A percentile compares a stretch with the other conserved stretches of the same genome.
These are phyloP conservation scores for Corythaixoides concolor DNA, from an alignment of 2,113 vertebrate genomes.

Conservation along the genomic window DNA sequence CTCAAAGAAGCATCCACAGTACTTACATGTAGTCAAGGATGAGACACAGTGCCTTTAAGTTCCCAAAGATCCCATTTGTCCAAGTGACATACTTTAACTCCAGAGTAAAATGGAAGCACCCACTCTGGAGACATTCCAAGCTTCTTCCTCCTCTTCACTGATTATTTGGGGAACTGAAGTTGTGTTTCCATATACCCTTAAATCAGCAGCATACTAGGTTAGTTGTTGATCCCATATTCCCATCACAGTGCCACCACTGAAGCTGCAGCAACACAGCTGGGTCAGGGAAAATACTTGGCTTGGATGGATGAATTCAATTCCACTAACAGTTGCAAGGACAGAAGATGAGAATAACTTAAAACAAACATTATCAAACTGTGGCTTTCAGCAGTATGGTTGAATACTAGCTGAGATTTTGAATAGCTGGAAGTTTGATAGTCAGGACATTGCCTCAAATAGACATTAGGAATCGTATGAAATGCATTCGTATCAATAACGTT, in stretches of 20 bases:
- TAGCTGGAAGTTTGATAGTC: neutral
- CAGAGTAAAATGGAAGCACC: neutral
- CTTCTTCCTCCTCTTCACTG: neutral
- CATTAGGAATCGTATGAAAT: neutral
- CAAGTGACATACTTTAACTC: neutral
- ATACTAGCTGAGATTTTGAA: neutral
- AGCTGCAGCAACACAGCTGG: neutral
- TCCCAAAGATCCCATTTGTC: neutral
- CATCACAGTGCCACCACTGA: neutral
- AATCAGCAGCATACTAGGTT: neutral
- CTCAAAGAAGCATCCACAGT: neutral
- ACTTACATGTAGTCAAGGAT: neutral
- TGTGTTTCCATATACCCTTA: neutral
- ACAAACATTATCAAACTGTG: neutral
- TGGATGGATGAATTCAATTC: neutral
- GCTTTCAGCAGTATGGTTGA: neutral
- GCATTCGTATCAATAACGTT: neutral
- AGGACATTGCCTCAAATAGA: neutral
- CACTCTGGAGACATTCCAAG: neutral
- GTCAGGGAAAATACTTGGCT: neutral
- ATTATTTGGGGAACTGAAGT: neutral
- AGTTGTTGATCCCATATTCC: neutral
- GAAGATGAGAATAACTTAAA: neutral
- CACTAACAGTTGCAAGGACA: neutral
- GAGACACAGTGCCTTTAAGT: neutral